Evolutionary conservation across 2,888 invertebrate species (phyloP).

Genomic region (Rhingia campestris): DNA sequence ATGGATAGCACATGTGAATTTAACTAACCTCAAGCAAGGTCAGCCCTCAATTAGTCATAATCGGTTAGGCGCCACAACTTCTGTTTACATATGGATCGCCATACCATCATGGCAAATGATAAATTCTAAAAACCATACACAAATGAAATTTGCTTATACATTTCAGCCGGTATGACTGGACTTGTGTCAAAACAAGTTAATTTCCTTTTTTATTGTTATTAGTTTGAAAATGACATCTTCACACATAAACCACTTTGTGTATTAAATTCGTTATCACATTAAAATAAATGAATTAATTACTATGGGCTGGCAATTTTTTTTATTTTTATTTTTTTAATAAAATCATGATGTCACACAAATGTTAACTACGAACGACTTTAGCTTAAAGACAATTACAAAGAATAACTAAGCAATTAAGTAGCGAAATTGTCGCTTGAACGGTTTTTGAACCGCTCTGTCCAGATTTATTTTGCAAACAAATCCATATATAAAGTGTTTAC

Average conservation of each 20-base stretch:
- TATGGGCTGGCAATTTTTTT: no score
- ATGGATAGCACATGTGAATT: no score
- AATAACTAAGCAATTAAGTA: background rate
- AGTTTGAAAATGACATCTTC: background rate
- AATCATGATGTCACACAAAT: background rate
- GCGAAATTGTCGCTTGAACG: background rate
- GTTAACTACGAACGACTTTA: background rate
- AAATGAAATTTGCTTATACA: no score
- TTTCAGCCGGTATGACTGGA: conserved; percentile 20
- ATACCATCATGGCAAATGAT: no score
- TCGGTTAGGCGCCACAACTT: no score
- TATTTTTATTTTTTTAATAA: no score
- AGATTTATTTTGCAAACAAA: background rate
- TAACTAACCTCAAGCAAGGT: no score
- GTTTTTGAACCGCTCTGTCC: conserved; percentile 11
- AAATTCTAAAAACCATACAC: no score
- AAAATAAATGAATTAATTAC: background rate
- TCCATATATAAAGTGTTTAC: conserved; percentile 47
- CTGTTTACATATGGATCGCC: no score
- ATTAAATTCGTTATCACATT: conserved; percentile 2
- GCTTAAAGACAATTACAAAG: conserved; percentile 2
- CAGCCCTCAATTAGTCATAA: no score
- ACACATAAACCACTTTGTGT: background rate
- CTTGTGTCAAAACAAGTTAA: conserved; percentile 27
- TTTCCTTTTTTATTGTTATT: background rate